Conservation (phyloP, 2,888 invertebrate genomes). For the Aelia acuminata region DNA sequence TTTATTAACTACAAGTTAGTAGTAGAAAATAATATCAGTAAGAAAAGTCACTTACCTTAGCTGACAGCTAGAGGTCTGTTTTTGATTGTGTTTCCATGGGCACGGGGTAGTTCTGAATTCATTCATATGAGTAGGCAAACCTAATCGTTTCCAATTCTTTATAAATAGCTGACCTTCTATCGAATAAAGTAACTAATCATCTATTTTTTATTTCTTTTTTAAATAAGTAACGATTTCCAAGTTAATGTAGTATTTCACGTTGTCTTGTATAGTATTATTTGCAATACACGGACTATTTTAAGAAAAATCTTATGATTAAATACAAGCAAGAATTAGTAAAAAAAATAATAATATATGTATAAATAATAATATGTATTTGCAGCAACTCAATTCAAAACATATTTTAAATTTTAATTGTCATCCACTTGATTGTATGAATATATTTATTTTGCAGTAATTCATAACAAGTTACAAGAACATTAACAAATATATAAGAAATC, state of each 20-base stretch:
- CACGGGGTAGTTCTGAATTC: background rate
- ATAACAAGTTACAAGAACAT: too few species aligned
- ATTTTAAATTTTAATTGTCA: too few species aligned
- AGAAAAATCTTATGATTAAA: background rate
- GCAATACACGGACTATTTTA: background rate
- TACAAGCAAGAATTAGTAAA: too few species aligned
- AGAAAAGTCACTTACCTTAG: constrained; percentile 15
- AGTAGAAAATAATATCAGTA: background rate
- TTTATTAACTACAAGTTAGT: background rate
- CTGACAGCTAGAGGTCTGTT: constrained; percentile 43
- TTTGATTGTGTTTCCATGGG: constrained; percentile 32
- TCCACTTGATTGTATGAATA: background rate
- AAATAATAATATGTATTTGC: too few species aligned
- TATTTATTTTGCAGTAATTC: background rate
- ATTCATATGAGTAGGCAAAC: constrained; percentile 17
- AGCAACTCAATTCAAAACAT: too few species aligned
- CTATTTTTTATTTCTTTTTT: background rate
- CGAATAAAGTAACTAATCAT: background rate
- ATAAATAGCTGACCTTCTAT: background rate
- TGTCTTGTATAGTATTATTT: background rate
- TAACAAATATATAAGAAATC: too few species aligned
- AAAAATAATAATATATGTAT: too few species aligned
- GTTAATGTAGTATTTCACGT: background rate
- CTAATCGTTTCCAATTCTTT: background rate
- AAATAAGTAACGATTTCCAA: background rate